A percentile compares a stretch with the other conserved stretches of the same genome.
Evolutionary conservation across 2,113 vertebrate species (phyloP).

Genomic region (Marcusenius ussheri): DNA sequence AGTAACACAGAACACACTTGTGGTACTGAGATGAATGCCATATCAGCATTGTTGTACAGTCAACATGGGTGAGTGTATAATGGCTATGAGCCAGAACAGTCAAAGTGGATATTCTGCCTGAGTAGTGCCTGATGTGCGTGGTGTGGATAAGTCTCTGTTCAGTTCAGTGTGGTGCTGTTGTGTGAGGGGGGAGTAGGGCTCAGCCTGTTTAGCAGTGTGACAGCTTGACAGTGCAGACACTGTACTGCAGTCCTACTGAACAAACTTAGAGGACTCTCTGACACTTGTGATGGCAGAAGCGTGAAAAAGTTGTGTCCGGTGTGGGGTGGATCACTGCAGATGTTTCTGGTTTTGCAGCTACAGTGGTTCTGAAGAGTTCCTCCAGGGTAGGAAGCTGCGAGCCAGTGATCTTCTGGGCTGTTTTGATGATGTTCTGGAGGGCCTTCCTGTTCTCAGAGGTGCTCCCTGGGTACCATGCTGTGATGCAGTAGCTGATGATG

Average conservation of each 20-base stretch:
- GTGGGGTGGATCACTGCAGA: background rate
- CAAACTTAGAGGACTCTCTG: background rate
- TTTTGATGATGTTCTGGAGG: too few species aligned
- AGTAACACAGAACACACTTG: background rate
- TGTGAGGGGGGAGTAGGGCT: background rate
- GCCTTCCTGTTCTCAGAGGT: too few species aligned
- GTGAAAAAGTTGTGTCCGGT: background rate
- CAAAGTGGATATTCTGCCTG: too few species aligned
- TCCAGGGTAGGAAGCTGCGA: too few species aligned
- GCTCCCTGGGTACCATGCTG: too few species aligned
- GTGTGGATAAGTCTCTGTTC: background rate
- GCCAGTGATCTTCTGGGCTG: too few species aligned
- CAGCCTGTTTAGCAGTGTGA: background rate
- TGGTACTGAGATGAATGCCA: background rate
- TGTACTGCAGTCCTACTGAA: background rate
- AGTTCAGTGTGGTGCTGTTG: background rate
- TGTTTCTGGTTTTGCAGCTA: background rate
- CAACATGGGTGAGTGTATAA: background rate
- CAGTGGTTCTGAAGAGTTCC: too few species aligned
- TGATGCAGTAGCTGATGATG: too few species aligned
- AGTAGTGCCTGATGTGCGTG: background rate
- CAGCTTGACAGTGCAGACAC: background rate
- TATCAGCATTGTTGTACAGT: background rate
- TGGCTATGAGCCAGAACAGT: background rate
- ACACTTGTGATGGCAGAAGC: background rate